phyloP scores from a whole-genome alignment of 2,797 vertebrate genomes.

The Falco columbarius region DNA sequence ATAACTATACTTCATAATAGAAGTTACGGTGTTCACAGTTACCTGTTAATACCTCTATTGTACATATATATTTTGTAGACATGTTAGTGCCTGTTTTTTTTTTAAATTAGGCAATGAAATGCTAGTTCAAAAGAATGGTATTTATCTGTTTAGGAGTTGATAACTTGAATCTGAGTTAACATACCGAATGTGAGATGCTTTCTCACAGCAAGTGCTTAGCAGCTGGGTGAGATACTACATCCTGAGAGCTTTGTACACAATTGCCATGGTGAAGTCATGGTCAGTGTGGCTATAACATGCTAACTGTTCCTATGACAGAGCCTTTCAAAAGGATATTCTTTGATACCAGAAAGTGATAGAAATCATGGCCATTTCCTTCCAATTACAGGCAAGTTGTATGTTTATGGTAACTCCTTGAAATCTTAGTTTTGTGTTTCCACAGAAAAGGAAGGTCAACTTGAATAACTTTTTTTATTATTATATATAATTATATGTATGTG shows the following conservation, averaged over 20 bases:
- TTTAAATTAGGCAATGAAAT: constrained; percentile 21
- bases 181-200: not conserved
- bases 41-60: not conserved
- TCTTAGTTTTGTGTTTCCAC: not conserved
- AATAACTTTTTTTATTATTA: not conserved
- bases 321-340: constrained; percentile 54
- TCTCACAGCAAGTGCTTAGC: not conserved
- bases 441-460: not conserved
- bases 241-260: not conserved
- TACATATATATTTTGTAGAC: not conserved
- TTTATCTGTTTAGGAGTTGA: not conserved
- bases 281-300: constrained; percentile 24
- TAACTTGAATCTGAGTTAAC: constrained; percentile 26
- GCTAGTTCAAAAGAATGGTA: constrained; percentile 10
- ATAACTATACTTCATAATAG: not conserved
- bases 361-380: constrained; percentile 39
- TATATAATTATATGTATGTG: not conserved
- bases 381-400: constrained; percentile 14
- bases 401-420: not conserved
- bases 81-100: not conserved
- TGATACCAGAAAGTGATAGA: constrained; percentile 36
- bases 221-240: not conserved
- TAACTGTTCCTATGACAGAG: constrained; percentile 47
- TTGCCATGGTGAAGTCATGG: constrained; percentile 41
- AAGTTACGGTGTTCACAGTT: not conserved